These are phyloP conservation scores for Kryphioiulus occultus DNA, from an alignment of 2,888 invertebrate genomes.

Conservation along the genomic window DNA sequence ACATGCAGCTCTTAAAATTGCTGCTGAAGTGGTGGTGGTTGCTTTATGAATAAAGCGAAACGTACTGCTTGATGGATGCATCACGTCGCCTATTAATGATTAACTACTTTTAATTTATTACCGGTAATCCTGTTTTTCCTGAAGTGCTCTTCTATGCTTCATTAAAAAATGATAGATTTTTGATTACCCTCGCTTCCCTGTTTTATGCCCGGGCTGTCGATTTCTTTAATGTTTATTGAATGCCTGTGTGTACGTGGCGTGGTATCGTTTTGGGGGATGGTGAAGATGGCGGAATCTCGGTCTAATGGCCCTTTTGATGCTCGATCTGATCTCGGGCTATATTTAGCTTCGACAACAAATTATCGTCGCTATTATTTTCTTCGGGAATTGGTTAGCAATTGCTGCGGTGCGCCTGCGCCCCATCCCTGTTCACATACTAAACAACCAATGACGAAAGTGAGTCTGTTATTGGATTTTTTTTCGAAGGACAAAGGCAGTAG, in stretches of 20 bases:
- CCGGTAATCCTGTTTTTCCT: neutral
- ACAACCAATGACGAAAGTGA: conserved; percentile 10
- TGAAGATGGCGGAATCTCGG: conserved; percentile 26
- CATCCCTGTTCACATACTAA: neutral
- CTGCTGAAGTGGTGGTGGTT: neutral
- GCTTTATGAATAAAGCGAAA: neutral
- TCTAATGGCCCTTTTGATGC: conserved; percentile 17
- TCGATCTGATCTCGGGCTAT: conserved; percentile 20
- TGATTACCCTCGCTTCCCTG: neutral
- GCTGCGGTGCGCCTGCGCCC: neutral
- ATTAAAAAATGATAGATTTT: conserved; percentile 20
- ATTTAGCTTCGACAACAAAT: conserved; percentile 35
- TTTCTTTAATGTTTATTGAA: neutral
- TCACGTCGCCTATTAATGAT: neutral
- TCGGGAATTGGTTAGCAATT: neutral
- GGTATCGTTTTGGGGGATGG: neutral
- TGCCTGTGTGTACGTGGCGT: neutral
- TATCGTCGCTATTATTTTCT: conserved; percentile 25
- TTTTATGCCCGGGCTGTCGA: conserved; percentile 13
- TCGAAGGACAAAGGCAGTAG: neutral
- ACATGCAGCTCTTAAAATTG: neutral
- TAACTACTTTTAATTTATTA: neutral
- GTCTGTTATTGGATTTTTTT: conserved; percentile 7
- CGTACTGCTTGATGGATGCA: neutral
- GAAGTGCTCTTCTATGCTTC: neutral